These are phyloP conservation scores for Hirtodrosophila alboralis DNA, from an alignment of 2,888 invertebrate species.

Conservation along the genomic window DNA sequence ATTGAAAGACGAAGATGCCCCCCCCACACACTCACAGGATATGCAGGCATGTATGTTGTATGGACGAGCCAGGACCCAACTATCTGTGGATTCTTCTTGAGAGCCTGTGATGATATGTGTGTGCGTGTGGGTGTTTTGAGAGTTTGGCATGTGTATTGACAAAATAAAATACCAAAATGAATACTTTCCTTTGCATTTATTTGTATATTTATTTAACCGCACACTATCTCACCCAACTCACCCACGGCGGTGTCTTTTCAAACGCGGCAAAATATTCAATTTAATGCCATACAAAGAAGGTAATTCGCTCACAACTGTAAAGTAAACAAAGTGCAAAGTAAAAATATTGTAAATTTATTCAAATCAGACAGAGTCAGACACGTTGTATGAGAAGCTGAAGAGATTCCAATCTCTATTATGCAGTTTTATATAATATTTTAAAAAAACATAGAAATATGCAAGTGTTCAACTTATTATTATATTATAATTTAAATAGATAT, in stretches of 20 bases:
- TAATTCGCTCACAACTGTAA: conserved; percentile 5
- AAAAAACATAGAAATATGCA: neutral
- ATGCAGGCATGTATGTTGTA: conserved; percentile 34
- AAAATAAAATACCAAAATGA: conserved; percentile 57
- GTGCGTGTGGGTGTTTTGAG: conserved; percentile 1
- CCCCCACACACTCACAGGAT: conserved; percentile 13
- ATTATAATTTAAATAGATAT: no score
- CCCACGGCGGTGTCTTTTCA: neutral
- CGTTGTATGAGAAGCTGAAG: neutral
- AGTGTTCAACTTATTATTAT: no score
- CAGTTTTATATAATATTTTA: neutral
- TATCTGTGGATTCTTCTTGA: conserved; percentile 1
- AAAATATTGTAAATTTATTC: conserved; percentile 15
- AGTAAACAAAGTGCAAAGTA: conserved; percentile 3
- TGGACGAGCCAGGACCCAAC: conserved; percentile 7
- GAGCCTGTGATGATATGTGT: neutral
- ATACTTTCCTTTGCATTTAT: conserved; percentile 44
- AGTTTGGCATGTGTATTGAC: conserved; percentile 14
- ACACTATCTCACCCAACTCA: neutral
- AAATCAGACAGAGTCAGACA: conserved; percentile 6
- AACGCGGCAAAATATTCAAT: conserved; percentile 26
- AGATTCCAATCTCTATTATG: neutral
- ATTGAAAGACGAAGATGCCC: conserved; percentile 25
- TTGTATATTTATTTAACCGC: conserved; percentile 34
- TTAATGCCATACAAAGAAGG: conserved; percentile 22